phyloP scores from a whole-genome alignment of 1,140 invertebrate species.

The Sinella curviseta region DNA sequence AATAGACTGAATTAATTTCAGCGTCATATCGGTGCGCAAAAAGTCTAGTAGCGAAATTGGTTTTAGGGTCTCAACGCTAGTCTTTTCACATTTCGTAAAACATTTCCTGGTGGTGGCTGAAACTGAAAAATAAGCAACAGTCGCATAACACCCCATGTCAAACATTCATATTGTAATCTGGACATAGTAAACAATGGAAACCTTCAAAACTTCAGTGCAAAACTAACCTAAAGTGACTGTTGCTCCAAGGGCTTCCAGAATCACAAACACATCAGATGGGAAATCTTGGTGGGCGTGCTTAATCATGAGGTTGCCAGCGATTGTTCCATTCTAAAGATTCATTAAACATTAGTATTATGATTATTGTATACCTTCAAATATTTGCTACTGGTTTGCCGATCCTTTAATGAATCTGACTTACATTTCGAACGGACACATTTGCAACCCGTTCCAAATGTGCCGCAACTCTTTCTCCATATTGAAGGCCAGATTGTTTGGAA shows the following conservation, averaged over 20 bases:
- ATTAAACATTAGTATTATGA: not conserved
- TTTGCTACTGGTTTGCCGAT: no score
- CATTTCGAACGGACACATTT: constrained; percentile 72
- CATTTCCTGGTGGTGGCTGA: not conserved
- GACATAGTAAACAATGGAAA: not conserved
- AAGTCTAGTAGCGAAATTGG: constrained; percentile 58
- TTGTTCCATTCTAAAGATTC: constrained; percentile 65
- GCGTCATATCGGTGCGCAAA: constrained; percentile 62
- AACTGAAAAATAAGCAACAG: not conserved
- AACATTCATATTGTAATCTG: no score
- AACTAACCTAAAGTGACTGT: constrained; percentile 63
- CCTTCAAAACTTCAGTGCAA: not conserved
- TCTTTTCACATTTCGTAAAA: not conserved
- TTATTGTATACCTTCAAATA: no score
- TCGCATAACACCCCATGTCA: no score
- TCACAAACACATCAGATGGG: constrained; percentile 73
- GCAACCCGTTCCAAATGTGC: constrained; percentile 70
- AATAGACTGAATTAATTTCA: constrained; percentile 65
- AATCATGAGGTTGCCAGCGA: constrained; percentile 77
- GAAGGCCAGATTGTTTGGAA: constrained; percentile 54
- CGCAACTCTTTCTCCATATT: constrained; percentile 61
- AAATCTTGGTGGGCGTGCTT: constrained; percentile 71
- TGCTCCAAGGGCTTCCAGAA: constrained; percentile 68
- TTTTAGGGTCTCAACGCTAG: not conserved
- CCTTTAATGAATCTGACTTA: constrained; percentile 53